Conservation (phyloP, 64 coral and sea anemone species). For the Trachythela sp. region DNA sequence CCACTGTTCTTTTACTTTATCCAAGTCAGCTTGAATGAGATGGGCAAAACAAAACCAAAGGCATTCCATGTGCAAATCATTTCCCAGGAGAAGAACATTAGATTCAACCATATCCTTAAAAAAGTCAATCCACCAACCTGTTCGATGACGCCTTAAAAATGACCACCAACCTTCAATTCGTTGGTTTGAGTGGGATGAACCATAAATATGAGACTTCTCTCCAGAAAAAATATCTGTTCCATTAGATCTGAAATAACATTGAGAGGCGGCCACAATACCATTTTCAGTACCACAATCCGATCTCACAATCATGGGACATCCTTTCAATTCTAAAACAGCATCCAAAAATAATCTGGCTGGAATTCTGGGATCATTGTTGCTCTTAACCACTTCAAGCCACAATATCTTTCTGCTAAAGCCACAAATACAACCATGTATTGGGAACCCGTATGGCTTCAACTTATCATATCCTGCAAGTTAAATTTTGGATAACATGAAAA, state of each 20-base stretch:
- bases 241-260: conserved; percentile 11
- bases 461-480: neutral
- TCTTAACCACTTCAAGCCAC: conserved; percentile 11
- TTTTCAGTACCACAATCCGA: conserved; percentile 8
- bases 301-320: neutral
- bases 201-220: neutral
- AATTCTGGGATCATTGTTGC: neutral
- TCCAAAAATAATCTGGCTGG: neutral
- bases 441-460: neutral
- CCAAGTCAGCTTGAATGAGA: neutral
- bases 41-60: conserved; percentile 18
- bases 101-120: conserved; percentile 14
- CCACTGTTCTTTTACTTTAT: conserved; percentile 14
- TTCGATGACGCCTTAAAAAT: neutral
- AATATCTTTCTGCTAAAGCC: conserved; percentile 1
- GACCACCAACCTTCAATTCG: conserved; percentile 12
- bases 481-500: neutral
- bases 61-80: conserved; percentile 1
- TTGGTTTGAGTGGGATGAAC: conserved; percentile 5
- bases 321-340: neutral
- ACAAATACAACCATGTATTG: neutral
- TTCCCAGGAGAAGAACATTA: neutral
- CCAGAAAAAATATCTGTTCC: neutral
- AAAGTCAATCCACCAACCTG: neutral
- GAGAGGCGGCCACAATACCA: neutral